Evolutionary conservation across 2,113 vertebrate species (phyloP).

Genomic region (Acanthisitta chloris): DNA sequence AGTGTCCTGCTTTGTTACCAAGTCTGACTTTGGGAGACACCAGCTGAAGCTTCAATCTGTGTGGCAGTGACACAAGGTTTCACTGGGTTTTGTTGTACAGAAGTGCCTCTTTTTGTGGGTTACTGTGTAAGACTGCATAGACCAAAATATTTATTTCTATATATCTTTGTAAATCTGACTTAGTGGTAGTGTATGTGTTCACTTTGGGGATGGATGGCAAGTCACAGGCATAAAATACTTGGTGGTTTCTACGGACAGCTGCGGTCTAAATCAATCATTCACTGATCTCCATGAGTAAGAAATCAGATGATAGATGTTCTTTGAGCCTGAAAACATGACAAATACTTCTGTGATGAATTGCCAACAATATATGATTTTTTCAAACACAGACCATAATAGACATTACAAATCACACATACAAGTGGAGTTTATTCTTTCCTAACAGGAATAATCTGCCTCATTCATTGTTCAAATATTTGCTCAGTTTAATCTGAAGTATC

Average conservation of each 20-base stretch:
- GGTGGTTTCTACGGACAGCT: background rate
- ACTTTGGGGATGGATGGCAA: background rate
- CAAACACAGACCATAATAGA: background rate
- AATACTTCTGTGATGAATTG: background rate
- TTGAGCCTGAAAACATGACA: background rate
- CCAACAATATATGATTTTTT: background rate
- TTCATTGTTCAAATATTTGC: background rate
- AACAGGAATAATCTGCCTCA: background rate
- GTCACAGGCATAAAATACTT: background rate
- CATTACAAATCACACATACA: background rate
- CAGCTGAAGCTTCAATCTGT: background rate
- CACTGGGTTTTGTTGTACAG: background rate
- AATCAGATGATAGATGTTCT: background rate
- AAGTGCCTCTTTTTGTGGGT: background rate
- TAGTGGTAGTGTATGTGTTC: background rate
- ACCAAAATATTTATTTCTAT: background rate
- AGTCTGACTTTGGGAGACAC: background rate
- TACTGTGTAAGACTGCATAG: background rate
- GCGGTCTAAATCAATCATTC: background rate
- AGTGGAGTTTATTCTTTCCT: background rate
- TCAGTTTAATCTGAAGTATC: background rate
- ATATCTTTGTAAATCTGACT: background rate
- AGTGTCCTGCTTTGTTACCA: fast-evolving
- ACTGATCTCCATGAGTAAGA: background rate
- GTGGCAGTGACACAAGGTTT: background rate